Evolutionary conservation across 2,888 invertebrate genomes (phyloP).

Genomic region (Odontothrips loti): DNA sequence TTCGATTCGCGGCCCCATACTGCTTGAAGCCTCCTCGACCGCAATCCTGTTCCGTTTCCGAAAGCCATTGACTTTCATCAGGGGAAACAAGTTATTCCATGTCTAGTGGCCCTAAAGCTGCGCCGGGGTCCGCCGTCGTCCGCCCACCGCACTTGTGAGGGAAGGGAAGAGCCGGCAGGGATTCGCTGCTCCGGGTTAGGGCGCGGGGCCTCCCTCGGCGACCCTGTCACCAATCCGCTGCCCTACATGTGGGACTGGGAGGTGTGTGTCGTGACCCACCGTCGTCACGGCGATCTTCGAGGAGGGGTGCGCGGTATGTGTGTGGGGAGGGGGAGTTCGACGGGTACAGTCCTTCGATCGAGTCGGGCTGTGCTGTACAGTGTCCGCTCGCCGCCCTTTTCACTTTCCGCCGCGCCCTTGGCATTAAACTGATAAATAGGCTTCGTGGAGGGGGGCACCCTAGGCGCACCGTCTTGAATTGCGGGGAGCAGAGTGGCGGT

Average conservation of each 20-base stretch:
- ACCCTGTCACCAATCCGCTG: background rate
- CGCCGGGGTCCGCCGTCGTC: background rate
- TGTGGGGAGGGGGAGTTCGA: too few relatives aligned
- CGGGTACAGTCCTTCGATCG: too few relatives aligned
- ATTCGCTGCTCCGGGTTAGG: too few relatives aligned
- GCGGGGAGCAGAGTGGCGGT: background rate
- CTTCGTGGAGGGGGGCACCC: background rate
- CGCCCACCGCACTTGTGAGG: background rate
- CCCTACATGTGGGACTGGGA: background rate
- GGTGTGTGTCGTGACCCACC: background rate
- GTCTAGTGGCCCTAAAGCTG: background rate
- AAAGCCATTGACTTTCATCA: slow-evolving; percentile 20
- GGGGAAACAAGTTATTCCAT: slow-evolving; percentile 16
- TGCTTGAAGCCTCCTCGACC: background rate
- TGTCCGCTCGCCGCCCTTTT: background rate
- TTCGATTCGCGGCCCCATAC: too few relatives aligned
- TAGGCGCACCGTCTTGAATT: background rate
- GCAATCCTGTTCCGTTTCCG: slow-evolving; percentile 2
- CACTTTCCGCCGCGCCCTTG: background rate
- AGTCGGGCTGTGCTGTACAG: background rate
- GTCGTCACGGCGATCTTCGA: too few relatives aligned
- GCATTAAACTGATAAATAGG: slow-evolving; percentile 6
- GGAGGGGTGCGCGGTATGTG: too few relatives aligned
- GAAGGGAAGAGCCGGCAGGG: background rate
- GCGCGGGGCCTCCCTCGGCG: background rate